phyloP scores from a whole-genome alignment of 2,113 vertebrate genomes.

The Hyperoodon ampullatus region DNA sequence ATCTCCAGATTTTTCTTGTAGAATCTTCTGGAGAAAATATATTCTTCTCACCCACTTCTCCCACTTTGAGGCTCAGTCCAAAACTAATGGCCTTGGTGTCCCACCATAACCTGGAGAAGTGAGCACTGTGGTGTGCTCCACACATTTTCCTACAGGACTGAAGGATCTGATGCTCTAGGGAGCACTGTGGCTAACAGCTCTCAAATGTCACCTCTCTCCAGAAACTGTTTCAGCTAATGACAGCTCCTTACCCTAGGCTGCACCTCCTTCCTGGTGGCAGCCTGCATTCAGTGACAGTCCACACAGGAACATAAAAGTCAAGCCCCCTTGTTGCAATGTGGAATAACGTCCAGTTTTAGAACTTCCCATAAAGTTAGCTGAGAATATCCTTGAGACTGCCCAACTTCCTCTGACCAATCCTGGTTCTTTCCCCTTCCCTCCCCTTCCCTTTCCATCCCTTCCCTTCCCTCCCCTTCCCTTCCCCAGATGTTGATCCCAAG shows the following conservation, averaged over 20 bases:
- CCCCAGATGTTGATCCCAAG: neutral
- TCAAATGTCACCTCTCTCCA: neutral
- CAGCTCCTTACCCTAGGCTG: neutral
- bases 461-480: neutral
- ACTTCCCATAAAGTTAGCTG: neutral
- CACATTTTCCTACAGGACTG: neutral
- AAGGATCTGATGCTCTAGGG: neutral
- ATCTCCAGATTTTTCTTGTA: neutral
- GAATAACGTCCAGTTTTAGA: neutral
- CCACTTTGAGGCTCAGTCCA: neutral
- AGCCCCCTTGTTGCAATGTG: neutral
- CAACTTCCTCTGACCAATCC: neutral
- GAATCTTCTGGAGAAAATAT: neutral
- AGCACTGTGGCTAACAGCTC: too few species aligned
- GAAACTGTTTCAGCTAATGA: neutral
- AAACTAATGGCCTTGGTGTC: neutral
- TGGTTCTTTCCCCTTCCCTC: neutral
- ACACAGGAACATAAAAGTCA: neutral
- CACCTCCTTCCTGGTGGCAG: neutral
- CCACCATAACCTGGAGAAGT: neutral
- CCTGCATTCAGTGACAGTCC: neutral
- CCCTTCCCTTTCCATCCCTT: neutral
- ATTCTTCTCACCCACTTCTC: neutral
- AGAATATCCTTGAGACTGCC: neutral
- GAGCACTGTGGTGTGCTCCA: accelerated